Evolutionary conservation across 2,797 vertebrate genomes (phyloP).

Genomic region (Pelochelys cantorii): DNA sequence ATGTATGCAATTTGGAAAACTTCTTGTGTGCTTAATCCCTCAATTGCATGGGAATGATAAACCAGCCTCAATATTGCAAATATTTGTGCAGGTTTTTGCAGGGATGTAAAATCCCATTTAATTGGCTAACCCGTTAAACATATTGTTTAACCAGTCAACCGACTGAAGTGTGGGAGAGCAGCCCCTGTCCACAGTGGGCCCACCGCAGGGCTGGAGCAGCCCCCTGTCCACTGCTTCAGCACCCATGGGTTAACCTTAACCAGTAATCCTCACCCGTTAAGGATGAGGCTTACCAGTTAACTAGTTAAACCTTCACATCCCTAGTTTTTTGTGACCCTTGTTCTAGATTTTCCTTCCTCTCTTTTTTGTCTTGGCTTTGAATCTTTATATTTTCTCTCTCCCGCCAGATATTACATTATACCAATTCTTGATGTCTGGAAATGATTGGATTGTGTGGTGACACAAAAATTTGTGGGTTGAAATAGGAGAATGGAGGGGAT

Average conservation of each 20-base stretch:
- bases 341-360: neutral
- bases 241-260: too few species aligned
- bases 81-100: neutral
- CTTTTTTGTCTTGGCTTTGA: slow-evolving; percentile 8
- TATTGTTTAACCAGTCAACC: too few species aligned
- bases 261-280: too few species aligned
- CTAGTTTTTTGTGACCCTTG: rapidly evolving
- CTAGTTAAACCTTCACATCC: too few species aligned
- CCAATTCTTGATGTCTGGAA: rapidly evolving
- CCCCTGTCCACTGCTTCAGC: too few species aligned
- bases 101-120: too few species aligned
- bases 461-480: neutral
- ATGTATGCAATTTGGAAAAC: neutral
- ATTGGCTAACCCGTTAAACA: too few species aligned
- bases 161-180: too few species aligned
- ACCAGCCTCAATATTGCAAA: neutral
- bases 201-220: too few species aligned
- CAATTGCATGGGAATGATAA: neutral
- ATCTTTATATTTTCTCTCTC: neutral
- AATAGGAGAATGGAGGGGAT: neutral
- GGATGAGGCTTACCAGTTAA: too few species aligned
- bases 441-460: neutral
- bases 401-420: rapidly evolving
- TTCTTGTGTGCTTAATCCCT: neutral
- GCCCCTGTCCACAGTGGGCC: too few species aligned